Percentiles rank a stretch among this genome's conserved stretches.
Conservation (phyloP, 1,140 invertebrate species). For the Plectrocnemia conspersa region DNA sequence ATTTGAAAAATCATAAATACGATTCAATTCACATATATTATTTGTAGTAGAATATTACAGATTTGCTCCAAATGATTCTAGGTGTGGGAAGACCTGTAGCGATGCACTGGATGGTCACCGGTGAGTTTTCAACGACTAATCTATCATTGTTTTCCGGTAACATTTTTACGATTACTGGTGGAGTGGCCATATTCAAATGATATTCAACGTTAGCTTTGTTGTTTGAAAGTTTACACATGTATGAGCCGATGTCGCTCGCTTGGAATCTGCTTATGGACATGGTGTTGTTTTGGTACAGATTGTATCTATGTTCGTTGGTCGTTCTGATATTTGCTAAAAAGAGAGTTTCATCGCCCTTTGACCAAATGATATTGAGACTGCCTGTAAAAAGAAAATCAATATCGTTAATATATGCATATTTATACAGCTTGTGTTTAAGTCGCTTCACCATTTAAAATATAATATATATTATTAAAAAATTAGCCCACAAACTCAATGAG, state of each 20-base stretch:
- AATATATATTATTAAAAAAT: too few species aligned
- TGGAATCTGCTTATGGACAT: constrained; percentile 3
- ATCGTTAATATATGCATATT: background rate
- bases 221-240: constrained; percentile 12
- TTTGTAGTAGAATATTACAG: constrained; percentile 8
- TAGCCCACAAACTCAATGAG: too few species aligned
- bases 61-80: constrained; percentile 23
- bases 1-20: background rate
- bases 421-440: background rate
- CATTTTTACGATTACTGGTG: constrained; percentile 13
- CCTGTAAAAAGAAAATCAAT: constrained; percentile 18
- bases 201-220: background rate
- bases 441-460: background rate
- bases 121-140: constrained; percentile 10
- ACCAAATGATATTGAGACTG: constrained; percentile 27
- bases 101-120: constrained; percentile 19
- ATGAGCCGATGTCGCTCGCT: constrained; percentile 6
- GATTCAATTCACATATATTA: background rate
- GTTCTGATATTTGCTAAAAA: constrained; percentile 14
- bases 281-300: constrained; percentile 17
- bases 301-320: constrained; percentile 11
- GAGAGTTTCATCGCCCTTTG: constrained; percentile 8
- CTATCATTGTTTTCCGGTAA: constrained; percentile 11
- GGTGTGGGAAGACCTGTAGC: constrained; percentile 23
- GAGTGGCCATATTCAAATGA: background rate